Percentiles rank a stretch among this genome's conserved stretches.
These are phyloP conservation scores for Trichopria drosophilae DNA, from an alignment of 2,888 invertebrate genomes.

Conservation along the genomic window DNA sequence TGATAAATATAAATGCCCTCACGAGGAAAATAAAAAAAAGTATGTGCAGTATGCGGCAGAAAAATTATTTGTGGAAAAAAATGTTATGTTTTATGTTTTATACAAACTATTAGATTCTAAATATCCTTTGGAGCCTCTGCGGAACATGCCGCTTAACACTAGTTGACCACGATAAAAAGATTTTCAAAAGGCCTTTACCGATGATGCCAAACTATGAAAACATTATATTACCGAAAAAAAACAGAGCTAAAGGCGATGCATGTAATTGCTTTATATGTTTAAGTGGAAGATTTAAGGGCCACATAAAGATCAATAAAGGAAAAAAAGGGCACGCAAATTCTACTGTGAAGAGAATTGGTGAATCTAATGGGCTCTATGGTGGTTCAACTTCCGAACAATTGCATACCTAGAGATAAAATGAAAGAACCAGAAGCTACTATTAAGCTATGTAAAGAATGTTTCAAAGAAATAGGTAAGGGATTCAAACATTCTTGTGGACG, in stretches of 20 bases:
- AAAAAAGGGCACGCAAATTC: not conserved
- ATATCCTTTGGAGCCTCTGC: no score
- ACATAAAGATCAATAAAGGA: constrained; percentile 5
- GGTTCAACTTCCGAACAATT: not conserved
- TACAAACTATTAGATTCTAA: no score
- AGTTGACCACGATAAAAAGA: constrained; percentile 5
- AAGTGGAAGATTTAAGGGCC: constrained; percentile 14
- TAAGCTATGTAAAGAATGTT: constrained; percentile 14
- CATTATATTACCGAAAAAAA: constrained; percentile 9
- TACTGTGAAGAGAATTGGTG: constrained; percentile 7
- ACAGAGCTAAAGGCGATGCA: not conserved
- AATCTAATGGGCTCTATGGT: constrained; percentile 1
- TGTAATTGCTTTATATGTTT: constrained; percentile 13
- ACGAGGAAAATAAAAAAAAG: no score
- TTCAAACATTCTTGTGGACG: constrained; percentile 7
- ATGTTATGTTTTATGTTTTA: no score
- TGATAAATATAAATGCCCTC: no score
- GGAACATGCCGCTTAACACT: constrained; percentile 1
- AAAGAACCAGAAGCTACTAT: constrained; percentile 1
- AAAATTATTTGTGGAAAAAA: no score
- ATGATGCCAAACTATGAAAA: constrained; percentile 13
- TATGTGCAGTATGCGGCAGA: no score
- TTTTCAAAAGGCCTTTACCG: constrained; percentile 7
- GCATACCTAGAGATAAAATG: not conserved
- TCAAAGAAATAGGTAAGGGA: constrained; percentile 14